Evolutionary conservation across 2,888 invertebrate genomes (phyloP).

Genomic region (Aleiodes leptofemur): DNA sequence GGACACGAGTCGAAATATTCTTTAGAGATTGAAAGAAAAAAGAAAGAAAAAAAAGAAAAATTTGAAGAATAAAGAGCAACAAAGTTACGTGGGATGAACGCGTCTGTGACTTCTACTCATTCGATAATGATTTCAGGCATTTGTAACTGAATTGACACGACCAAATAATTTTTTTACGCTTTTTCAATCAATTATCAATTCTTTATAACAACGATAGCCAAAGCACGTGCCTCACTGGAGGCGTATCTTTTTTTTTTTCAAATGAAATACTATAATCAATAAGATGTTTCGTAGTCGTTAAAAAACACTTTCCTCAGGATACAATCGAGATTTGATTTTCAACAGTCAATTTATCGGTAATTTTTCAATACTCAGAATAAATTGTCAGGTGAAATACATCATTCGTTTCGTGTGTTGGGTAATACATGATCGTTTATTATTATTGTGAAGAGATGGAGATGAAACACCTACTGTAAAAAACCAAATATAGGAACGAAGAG

Average conservation of each 20-base stretch:
- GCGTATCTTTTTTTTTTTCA: too few relatives aligned
- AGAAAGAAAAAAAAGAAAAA: too few relatives aligned
- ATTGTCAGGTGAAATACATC: neutral
- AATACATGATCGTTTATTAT: slow-evolving; percentile 20
- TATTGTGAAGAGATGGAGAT: slow-evolving; percentile 15
- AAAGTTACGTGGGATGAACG: slow-evolving; percentile 14
- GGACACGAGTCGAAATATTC: slow-evolving; percentile 32
- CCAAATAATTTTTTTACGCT: neutral
- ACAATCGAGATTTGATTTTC: slow-evolving; percentile 1
- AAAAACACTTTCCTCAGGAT: neutral
- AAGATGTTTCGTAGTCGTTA: neutral
- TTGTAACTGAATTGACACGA: slow-evolving; percentile 12
- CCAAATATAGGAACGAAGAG: slow-evolving; percentile 6
- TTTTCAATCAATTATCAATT: neutral
- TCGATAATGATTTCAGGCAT: slow-evolving; percentile 13
- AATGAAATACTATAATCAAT: too few relatives aligned
- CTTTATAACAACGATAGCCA: neutral
- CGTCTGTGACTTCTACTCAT: neutral
- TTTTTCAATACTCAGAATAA: slow-evolving; percentile 7
- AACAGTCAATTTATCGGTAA: neutral
- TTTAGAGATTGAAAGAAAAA: slow-evolving; percentile 2
- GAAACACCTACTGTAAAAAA: slow-evolving; percentile 20
- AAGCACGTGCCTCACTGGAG: neutral
- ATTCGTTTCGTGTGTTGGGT: slow-evolving; percentile 5
- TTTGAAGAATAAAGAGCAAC: slow-evolving; percentile 12